A percentile compares a stretch with the other conserved stretches of the same genome.
Conservation (phyloP, 2,113 vertebrate genomes). For the Stictonetta naevosa region DNA sequence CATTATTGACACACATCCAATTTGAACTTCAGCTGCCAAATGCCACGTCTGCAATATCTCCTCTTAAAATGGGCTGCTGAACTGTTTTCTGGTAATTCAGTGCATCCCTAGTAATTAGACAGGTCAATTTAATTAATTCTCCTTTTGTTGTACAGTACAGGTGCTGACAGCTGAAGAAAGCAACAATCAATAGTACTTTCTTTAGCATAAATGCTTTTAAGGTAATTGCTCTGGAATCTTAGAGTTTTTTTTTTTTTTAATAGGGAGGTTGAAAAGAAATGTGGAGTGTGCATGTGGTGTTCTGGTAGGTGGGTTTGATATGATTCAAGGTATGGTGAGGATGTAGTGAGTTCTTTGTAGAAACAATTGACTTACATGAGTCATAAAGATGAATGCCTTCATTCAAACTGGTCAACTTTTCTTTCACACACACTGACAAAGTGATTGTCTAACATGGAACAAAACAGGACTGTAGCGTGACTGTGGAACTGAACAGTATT, state of each 20-base stretch:
- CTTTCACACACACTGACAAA: not conserved
- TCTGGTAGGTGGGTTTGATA: not conserved
- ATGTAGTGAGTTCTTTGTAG: not conserved
- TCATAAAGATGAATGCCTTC: not conserved
- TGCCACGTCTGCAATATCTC: not conserved
- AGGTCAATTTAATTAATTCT: constrained; percentile 38
- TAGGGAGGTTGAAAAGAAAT: not conserved
- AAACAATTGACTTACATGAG: not conserved
- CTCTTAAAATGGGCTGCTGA: not conserved
- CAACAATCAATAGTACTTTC: constrained; percentile 3
- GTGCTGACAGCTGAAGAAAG: constrained; percentile 31
- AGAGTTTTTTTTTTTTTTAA: not conserved
- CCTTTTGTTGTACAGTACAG: not conserved
- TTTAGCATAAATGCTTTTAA: constrained; percentile 9
- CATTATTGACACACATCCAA: not conserved
- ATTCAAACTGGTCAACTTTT: not conserved
- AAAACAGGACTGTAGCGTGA: not conserved
- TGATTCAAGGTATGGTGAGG: not conserved
- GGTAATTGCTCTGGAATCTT: not conserved
- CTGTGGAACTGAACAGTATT: not conserved
- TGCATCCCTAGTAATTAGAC: not conserved
- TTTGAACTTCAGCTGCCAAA: not conserved
- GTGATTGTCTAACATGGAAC: not conserved
- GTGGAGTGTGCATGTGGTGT: not conserved
- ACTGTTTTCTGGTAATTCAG: not conserved